Evolutionary conservation across 2,888 invertebrate species (phyloP), one percentile per base, ranked within the genome.

Genomic region (Hypomecis atomaria): DNA sequence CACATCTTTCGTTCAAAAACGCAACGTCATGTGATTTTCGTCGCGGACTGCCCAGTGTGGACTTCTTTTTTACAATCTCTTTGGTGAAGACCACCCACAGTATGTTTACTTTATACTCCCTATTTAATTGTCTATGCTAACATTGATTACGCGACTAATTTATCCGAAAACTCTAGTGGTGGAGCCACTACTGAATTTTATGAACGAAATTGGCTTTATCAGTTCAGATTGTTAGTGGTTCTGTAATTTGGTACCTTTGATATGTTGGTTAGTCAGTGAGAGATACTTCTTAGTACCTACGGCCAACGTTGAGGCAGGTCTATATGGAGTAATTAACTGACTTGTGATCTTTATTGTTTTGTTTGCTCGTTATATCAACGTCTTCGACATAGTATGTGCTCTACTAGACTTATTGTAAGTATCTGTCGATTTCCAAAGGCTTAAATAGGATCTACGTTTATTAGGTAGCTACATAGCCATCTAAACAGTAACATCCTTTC

Each of bases 41-140:
- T 76, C 81, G 72, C 73, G 49, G 56, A 69, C 69, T 67, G 68
- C 66, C 59, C 69, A 69, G 67, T 59, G 23, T 23, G 23, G 23
- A 23, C 23, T 23, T 23, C 23, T 23, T 23, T 23, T 23, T 23
- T 23, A 23, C 23, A 23, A 23, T 23, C 23, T 23, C 23, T 23
- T 23, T 23, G 23, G 23, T 23, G 44, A 6, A 63, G 87, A 80
- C 90, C 92, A 91, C 92, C 89, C 92, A 91, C 85, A 34, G 74
- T 62, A 62, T 87, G 79, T 90, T 89, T 84, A 73, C 77, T 68
- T 75, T 70, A 72, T 76, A 85, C 85, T 80, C 81, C 82, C 77
- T 81, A 56, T 89, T 90, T 92, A 90, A 90, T 91, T 89, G 89
- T 79, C 81, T 83, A 80, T 72, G 78, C 85, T 88, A 91, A 91